phyloP scores from a whole-genome alignment of 1,140 invertebrate species.

The Laodelphax striatellus region DNA sequence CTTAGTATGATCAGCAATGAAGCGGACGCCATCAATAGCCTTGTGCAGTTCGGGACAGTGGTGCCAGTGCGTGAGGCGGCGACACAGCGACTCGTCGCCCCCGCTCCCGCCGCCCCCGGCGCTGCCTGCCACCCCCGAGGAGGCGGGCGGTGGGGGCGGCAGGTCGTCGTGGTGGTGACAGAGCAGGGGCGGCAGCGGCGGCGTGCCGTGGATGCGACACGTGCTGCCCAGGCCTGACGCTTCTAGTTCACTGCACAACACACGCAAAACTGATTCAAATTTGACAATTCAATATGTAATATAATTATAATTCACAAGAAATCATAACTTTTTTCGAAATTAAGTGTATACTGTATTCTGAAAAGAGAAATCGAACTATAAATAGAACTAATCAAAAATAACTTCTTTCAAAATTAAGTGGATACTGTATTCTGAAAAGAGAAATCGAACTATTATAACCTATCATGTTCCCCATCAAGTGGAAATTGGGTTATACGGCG shows the following conservation, averaged over 20 bases:
- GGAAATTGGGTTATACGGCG: too few species aligned
- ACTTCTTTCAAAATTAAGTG: too few species aligned
- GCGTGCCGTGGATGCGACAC: conserved; percentile 50
- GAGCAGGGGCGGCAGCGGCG: conserved; percentile 35
- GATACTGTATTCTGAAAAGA: too few species aligned
- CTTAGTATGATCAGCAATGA: conserved; percentile 86
- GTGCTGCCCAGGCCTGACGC: conserved; percentile 39
- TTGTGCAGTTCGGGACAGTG: conserved; percentile 84
- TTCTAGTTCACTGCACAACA: conserved; percentile 38
- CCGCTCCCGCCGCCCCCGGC: conserved; percentile 3
- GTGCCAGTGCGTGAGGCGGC: conserved; percentile 48
- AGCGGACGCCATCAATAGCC: conserved; percentile 82
- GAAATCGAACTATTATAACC: too few species aligned
- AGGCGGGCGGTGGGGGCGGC: conserved; percentile 18
- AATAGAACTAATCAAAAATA: too few species aligned
- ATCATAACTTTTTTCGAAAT: too few species aligned
- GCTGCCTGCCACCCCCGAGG: conserved; percentile 5
- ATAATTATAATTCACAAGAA: too few species aligned
- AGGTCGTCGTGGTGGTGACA: conserved; percentile 22
- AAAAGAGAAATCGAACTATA: too few species aligned
- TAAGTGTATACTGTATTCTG: too few species aligned
- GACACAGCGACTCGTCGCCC: conserved; percentile 26
- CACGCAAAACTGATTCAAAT: too few species aligned
- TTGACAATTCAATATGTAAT: too few species aligned
- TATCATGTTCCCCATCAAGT: too few species aligned